A percentile compares a stretch with the other conserved stretches of the same genome.
Evolutionary conservation across 2,797 vertebrate genomes (phyloP).

Genomic region (Taenioides sp.): DNA sequence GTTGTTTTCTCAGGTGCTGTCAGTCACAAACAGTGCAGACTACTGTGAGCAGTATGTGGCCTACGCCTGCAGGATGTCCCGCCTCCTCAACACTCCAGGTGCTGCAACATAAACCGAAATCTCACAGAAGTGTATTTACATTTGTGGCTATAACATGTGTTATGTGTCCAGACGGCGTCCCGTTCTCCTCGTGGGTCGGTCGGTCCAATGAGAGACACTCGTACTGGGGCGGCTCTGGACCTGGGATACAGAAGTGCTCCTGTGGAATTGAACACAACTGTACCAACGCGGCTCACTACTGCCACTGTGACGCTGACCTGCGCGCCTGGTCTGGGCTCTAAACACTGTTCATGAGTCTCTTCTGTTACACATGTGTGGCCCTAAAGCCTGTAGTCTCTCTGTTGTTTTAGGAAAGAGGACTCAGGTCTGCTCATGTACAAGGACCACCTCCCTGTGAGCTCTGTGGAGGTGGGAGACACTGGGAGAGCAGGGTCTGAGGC

Average conservation of each 20-base stretch:
- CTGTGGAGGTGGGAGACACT: constrained; percentile 88
- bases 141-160: not conserved
- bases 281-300: constrained; percentile 84
- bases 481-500: constrained; percentile 89
- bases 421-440: constrained; percentile 91
- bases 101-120: constrained; percentile 10
- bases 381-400: not conserved
- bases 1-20: constrained; percentile 78
- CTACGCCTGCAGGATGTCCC: constrained; percentile 91
- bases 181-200: constrained; percentile 94
- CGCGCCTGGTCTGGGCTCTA: constrained; percentile 82
- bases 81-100: constrained; percentile 95
- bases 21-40: constrained; percentile 86
- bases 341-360: no score
- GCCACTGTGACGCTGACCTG: constrained; percentile 94
- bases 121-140: not conserved
- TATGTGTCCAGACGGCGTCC: constrained; percentile 80
- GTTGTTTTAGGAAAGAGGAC: constrained; percentile 87
- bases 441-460: constrained; percentile 91
- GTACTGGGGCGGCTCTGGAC: constrained; percentile 95
- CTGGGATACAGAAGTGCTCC: constrained; percentile 94
- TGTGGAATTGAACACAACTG: constrained; percentile 96
- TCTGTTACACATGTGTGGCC: not conserved
- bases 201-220: constrained; percentile 90
- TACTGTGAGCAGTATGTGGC: constrained; percentile 91